These are phyloP conservation scores for Tipula lateralis DNA, from an alignment of 2,888 invertebrate species.

Conservation along the genomic window DNA sequence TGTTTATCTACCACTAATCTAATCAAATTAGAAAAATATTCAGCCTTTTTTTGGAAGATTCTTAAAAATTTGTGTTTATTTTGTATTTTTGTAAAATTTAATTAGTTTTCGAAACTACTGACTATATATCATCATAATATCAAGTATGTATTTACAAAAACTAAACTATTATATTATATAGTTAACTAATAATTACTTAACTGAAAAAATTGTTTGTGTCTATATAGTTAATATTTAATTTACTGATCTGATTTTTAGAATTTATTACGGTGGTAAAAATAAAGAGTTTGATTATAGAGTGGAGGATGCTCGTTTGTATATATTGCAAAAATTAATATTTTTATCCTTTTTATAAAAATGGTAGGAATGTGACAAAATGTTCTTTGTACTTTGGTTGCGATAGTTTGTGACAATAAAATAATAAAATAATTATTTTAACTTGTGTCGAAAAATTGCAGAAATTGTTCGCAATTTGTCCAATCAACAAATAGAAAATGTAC, in stretches of 20 bases:
- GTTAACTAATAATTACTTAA: background rate
- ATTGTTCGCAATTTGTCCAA: too few species aligned
- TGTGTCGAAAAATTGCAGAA: too few species aligned
- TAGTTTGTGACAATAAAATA: too few species aligned
- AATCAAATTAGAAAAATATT: slow-evolving; percentile 15
- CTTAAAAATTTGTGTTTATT: background rate
- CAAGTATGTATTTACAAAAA: background rate
- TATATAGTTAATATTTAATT: background rate
- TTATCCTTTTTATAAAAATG: too few species aligned
- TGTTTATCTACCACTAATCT: slow-evolving; percentile 24
- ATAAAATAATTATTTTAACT: too few species aligned
- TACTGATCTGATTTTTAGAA: slow-evolving; percentile 5
- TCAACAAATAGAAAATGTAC: too few species aligned
- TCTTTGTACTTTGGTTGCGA: too few species aligned
- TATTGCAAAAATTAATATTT: too few species aligned
- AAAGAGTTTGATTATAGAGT: background rate
- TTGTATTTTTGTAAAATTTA: background rate
- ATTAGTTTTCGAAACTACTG: background rate
- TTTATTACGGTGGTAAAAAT: background rate
- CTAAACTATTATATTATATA: background rate
- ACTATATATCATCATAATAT: background rate
- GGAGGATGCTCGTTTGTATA: background rate
- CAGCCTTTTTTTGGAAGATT: background rate
- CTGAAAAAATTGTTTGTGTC: background rate
- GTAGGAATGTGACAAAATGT: too few species aligned